Conservation (phyloP, 2,888 invertebrate species). For the Eupithecia centaureata region DNA sequence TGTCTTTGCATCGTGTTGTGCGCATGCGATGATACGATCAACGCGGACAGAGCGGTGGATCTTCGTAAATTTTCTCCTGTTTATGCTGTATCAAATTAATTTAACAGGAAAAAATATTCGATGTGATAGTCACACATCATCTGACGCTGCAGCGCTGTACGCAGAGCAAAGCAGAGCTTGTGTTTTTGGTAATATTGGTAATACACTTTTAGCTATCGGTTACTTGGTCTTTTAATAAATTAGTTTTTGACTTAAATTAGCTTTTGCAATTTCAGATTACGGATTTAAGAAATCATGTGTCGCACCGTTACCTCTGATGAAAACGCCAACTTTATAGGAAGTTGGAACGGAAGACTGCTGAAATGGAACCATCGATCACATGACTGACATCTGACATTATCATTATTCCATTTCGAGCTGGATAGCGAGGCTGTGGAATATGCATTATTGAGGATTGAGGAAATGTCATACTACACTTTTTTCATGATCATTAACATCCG, state of each 20-base stretch:
- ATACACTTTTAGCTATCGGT: neutral
- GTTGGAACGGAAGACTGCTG: constrained; percentile 1
- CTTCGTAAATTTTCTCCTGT: constrained; percentile 3
- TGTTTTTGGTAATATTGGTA: too few species aligned
- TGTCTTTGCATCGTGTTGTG: constrained; percentile 2
- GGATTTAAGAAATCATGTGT: neutral
- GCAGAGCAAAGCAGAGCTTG: too few species aligned
- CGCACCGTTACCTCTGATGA: constrained; percentile 10
- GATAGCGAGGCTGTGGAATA: neutral
- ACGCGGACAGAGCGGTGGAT: too few species aligned
- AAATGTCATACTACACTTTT: too few species aligned
- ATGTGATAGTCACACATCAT: too few species aligned
- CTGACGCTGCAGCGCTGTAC: too few species aligned
- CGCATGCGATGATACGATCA: neutral
- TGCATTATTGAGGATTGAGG: neutral
- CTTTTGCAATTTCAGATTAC: constrained; percentile 6
- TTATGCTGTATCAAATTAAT: neutral
- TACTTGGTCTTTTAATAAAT: neutral
- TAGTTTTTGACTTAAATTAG: neutral
- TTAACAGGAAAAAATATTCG: too few species aligned
- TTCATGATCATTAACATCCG: too few species aligned
- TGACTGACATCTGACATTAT: constrained; percentile 3
- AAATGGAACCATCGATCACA: constrained; percentile 6
- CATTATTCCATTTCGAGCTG: neutral
- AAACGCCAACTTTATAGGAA: constrained; percentile 1